A percentile compares a stretch with the other conserved stretches of the same genome.
Conservation (phyloP, 2,797 vertebrate species). For the Acanthis flammea region DNA sequence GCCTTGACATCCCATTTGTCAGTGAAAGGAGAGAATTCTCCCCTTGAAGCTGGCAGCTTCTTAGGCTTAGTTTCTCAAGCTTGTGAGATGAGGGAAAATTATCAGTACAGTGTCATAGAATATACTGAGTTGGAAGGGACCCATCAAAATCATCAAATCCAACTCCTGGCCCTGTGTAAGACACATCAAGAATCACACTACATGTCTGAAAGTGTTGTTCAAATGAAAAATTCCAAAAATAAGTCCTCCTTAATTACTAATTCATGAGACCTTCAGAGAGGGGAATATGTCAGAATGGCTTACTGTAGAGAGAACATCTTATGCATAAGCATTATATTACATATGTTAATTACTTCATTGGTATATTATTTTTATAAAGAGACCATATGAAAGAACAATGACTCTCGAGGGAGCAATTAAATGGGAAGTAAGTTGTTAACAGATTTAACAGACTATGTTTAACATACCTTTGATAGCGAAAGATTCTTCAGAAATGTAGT, state of each 20-base stretch:
- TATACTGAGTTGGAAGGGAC: neutral
- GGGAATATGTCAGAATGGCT: neutral
- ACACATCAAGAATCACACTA: neutral
- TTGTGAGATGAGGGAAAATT: neutral
- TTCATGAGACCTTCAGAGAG: neutral
- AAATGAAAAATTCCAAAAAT: neutral
- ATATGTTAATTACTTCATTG: neutral
- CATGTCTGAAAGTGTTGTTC: neutral
- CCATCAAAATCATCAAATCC: neutral
- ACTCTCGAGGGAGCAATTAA: neutral
- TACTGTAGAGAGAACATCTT: neutral
- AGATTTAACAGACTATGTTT: neutral
- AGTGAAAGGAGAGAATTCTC: neutral
- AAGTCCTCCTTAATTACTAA: neutral
- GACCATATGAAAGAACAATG: neutral
- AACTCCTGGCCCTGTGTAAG: too few species aligned
- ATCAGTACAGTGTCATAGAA: neutral
- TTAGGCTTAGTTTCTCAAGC: neutral
- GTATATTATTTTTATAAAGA: conserved; percentile 11
- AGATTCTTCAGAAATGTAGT: neutral
- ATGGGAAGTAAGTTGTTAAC: neutral
- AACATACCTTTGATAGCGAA: neutral
- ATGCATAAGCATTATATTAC: neutral
- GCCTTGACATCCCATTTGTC: neutral
- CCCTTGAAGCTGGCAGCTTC: neutral